phyloP scores from a whole-genome alignment of 2,797 vertebrate species.

The Lates japonicus region DNA sequence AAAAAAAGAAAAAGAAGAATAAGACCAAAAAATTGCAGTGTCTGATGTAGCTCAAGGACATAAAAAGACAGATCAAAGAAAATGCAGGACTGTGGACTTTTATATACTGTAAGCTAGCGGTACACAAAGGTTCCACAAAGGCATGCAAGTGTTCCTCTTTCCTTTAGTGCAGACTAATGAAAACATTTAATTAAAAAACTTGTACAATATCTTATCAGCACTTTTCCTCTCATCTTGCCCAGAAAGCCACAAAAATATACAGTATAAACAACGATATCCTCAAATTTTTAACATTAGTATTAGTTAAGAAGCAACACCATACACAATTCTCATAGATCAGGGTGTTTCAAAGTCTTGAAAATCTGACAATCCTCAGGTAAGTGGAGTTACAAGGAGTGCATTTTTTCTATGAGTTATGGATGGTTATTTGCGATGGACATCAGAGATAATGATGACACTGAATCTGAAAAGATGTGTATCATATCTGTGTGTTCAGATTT shows the following conservation, averaged over 20 bases:
- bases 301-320: background rate
- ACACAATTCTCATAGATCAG: no score
- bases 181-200: slow-evolving; percentile 1
- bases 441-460: background rate
- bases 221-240: background rate
- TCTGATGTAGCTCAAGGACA: slow-evolving; percentile 41
- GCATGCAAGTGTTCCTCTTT: background rate
- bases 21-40: slow-evolving; percentile 6
- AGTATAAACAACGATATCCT: background rate
- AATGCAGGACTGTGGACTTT: slow-evolving; percentile 25
- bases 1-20: background rate
- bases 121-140: slow-evolving; percentile 5
- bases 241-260: background rate
- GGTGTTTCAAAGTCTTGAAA: background rate
- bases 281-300: background rate
- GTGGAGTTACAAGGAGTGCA: background rate
- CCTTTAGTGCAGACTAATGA: slow-evolving; percentile 14
- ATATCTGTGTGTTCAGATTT: background rate
- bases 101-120: background rate
- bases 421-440: background rate
- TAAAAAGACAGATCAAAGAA: slow-evolving; percentile 47
- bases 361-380: background rate
- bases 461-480: background rate
- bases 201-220: background rate
- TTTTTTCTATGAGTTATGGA: background rate